phyloP scores from a whole-genome alignment of 2,797 vertebrate genomes.

The Cryptoprocta ferox region DNA sequence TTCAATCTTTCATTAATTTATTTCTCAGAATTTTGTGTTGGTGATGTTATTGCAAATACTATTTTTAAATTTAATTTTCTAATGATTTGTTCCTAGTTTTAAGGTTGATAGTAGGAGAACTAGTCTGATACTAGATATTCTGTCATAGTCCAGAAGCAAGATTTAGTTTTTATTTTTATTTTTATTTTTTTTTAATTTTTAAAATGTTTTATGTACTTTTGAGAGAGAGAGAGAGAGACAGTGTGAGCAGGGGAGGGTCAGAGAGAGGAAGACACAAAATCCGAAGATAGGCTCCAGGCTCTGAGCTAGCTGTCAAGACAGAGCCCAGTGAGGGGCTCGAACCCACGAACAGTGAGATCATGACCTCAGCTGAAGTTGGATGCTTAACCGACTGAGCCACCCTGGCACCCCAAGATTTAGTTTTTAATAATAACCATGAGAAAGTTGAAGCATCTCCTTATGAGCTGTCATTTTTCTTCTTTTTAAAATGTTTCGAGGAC shows the following conservation, averaged over 20 bases:
- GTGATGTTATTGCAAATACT: background rate
- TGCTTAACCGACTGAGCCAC: too few species aligned
- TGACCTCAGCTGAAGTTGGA: too few species aligned
- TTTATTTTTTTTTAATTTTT: too few species aligned
- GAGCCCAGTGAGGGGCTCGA: too few species aligned
- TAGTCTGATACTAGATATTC: background rate
- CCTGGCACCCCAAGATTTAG: too few species aligned
- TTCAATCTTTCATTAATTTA: background rate
- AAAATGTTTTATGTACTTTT: too few species aligned
- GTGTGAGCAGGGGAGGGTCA: too few species aligned
- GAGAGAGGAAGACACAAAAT: too few species aligned
- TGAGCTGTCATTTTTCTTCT: slow-evolving; percentile 32
- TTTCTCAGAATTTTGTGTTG: background rate
- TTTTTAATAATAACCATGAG: slow-evolving; percentile 14
- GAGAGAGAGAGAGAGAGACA: too few species aligned
- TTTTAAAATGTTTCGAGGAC: background rate
- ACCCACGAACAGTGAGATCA: too few species aligned
- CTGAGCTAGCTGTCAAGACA: too few species aligned
- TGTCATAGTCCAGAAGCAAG: background rate
- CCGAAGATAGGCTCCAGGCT: too few species aligned
- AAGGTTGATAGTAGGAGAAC: background rate
- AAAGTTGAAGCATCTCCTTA: background rate
- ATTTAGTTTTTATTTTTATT: slow-evolving; percentile 16
- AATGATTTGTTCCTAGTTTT: background rate
- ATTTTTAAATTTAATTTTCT: slow-evolving; percentile 30